Percentiles rank a stretch among this genome's conserved stretches.
Evolutionary conservation across 1,140 invertebrate genomes (phyloP).

Genomic region (Aradophagus sp.): DNA sequence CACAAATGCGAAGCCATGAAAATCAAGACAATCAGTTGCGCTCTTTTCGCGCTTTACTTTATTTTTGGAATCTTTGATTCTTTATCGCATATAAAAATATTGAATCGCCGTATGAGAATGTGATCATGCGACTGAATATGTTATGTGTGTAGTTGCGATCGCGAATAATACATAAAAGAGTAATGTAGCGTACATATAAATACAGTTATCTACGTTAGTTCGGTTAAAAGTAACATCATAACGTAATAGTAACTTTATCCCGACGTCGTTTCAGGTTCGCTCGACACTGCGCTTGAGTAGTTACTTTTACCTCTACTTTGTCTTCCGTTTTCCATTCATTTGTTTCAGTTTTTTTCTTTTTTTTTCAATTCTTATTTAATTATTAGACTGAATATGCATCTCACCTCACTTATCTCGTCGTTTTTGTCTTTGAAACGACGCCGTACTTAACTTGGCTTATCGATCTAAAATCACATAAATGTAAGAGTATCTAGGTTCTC

Average conservation of each 20-base stretch:
- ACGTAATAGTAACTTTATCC: conserved; percentile 73
- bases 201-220: conserved; percentile 71
- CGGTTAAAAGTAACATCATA: conserved; percentile 72
- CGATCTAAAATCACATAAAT: conserved; percentile 73
- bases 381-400: too few species aligned
- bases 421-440: conserved; percentile 42
- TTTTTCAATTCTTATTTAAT: too few species aligned
- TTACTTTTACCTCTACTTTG: too few species aligned
- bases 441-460: conserved; percentile 62
- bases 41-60: too few species aligned
- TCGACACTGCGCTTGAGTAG: too few species aligned
- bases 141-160: conserved; percentile 53
- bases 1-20: too few species aligned
- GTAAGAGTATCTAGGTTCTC: conserved; percentile 65
- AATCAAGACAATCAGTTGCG: too few species aligned
- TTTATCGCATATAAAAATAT: too few species aligned
- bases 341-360: too few species aligned
- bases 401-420: too few species aligned
- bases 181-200: conserved; percentile 70
- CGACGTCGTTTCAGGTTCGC: conserved; percentile 57
- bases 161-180: conserved; percentile 56
- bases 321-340: too few species aligned
- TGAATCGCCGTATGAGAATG: conserved; percentile 29
- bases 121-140: conserved; percentile 21
- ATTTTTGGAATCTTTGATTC: too few species aligned